Conservation (phyloP, 2,888 invertebrate species). For the Oscheius sp. region DNA sequence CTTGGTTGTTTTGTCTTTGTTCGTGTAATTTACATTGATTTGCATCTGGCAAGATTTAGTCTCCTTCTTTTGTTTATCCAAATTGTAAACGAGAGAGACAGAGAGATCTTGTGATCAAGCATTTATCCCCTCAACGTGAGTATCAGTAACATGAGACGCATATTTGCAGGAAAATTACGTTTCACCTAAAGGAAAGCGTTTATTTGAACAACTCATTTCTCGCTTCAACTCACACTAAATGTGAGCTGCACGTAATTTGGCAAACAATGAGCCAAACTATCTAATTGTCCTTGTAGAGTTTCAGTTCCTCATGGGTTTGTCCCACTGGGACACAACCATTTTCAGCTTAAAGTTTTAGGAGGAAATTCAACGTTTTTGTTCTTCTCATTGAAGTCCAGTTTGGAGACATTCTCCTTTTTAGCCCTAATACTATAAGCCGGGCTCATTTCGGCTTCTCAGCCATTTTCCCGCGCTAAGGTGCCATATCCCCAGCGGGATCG, state of each 20-base stretch:
- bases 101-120: too few species aligned
- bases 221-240: not conserved
- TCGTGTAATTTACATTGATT: not conserved
- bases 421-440: not conserved
- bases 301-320: not conserved
- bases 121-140: too few species aligned
- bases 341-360: too few species aligned
- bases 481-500: slow-evolving; percentile 24
- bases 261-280: slow-evolving; percentile 1
- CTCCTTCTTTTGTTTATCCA: not conserved
- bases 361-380: not conserved
- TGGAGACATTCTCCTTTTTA: not conserved
- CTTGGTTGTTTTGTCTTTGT: not conserved
- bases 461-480: slow-evolving; percentile 25
- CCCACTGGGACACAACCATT: too few species aligned
- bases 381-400: not conserved
- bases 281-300: not conserved
- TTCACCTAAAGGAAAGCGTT: too few species aligned
- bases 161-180: too few species aligned
- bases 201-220: slow-evolving; percentile 1
- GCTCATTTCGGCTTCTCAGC: slow-evolving; percentile 12
- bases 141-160: too few species aligned
- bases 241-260: not conserved
- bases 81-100: not conserved
- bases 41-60: not conserved